Conservation (phyloP, 2,888 invertebrate species). For the Cylindroiulus punctatus region DNA sequence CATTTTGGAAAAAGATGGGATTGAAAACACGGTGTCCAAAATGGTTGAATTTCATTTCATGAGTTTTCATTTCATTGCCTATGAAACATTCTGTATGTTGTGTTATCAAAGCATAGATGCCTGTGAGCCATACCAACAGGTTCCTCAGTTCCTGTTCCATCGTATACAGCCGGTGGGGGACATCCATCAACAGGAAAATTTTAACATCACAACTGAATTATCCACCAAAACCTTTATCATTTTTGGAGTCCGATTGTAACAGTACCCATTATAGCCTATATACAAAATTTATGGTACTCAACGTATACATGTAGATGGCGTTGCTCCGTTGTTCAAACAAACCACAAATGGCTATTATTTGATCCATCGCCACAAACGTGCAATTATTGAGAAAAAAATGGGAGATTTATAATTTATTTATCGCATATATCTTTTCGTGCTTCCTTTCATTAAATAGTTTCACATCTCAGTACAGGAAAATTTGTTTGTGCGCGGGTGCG, state of each 20-base stretch:
- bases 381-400: not conserved
- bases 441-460: conserved; percentile 37
- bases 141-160: too few relatives aligned
- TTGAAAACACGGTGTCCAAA: too few relatives aligned
- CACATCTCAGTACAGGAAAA: not conserved
- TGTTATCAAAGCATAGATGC: too few relatives aligned
- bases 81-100: too few relatives aligned
- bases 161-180: not conserved
- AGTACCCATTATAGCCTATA: not conserved
- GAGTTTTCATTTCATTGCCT: too few relatives aligned
- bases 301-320: not conserved
- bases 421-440: conserved; percentile 8
- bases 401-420: not conserved
- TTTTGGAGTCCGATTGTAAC: not conserved
- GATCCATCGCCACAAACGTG: not conserved
- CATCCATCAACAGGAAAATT: not conserved
- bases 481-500: not conserved
- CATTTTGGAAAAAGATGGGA: too few relatives aligned
- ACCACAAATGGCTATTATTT: not conserved
- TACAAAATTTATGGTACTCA: not conserved
- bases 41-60: too few relatives aligned
- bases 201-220: not conserved
- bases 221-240: not conserved
- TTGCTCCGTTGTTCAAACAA: not conserved
- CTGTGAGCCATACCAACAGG: too few relatives aligned